Evolutionary conservation across 1,140 invertebrate species (phyloP).

Genomic region (Ganaspis sp.): DNA sequence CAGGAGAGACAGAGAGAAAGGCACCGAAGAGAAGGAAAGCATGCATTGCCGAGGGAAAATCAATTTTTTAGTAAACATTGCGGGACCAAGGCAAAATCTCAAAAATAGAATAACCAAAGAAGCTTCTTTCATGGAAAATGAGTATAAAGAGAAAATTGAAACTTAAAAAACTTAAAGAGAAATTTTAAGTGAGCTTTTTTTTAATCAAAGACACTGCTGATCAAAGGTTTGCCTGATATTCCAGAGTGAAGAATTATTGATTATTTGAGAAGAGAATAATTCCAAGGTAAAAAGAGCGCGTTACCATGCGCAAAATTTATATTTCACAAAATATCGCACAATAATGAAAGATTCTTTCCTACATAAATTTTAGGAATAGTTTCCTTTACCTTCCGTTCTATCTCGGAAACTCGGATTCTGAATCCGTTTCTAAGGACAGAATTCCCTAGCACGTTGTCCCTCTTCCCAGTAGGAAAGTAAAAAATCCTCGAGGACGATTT

Average conservation of each 20-base stretch:
- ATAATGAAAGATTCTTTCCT: not conserved
- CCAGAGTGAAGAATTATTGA: too few species aligned
- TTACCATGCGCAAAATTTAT: not conserved
- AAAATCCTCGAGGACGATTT: slow-evolving; percentile 42
- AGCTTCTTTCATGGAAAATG: not conserved
- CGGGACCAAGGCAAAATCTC: not conserved
- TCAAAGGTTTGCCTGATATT: too few species aligned
- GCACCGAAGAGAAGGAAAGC: slow-evolving; percentile 34
- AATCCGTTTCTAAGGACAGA: not conserved
- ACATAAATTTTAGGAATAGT: not conserved
- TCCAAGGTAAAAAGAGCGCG: too few species aligned
- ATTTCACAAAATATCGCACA: not conserved
- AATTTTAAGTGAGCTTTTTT: too few species aligned
- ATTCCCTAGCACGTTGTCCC: not conserved
- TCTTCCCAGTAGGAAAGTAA: not conserved
- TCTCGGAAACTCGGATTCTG: not conserved
- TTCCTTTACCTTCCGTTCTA: slow-evolving; percentile 12
- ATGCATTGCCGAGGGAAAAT: slow-evolving; percentile 21
- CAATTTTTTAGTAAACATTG: slow-evolving; percentile 26
- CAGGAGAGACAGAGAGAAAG: slow-evolving; percentile 33
- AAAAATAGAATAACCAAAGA: not conserved
- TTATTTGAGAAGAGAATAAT: too few species aligned
- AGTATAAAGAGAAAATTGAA: too few species aligned
- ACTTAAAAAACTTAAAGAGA: too few species aligned
- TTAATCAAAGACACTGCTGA: too few species aligned